Evolutionary conservation across 1,140 invertebrate species (phyloP), one percentile per base, ranked within the genome.

Genomic region (Oncopeltus fasciatus): DNA sequence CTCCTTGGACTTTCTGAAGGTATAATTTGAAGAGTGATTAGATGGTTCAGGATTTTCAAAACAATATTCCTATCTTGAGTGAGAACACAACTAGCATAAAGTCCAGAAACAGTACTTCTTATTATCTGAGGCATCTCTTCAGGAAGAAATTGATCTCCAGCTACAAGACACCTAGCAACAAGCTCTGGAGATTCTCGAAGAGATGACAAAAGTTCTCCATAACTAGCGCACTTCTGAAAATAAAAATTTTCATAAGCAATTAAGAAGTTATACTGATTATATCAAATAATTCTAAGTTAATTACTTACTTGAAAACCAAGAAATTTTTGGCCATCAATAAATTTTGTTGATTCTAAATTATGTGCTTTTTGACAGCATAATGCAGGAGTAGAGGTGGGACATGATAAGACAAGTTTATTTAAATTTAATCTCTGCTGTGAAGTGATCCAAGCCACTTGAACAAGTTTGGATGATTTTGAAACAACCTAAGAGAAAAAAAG

Each of bases 291-390:
- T n/a, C n/a, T n/a, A n/a, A n/a, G 16, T 14, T 2, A 16, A 38
- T 44, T 18, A 67, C 72, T 69, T 71, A 85, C 84, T 74, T 84
- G 82, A 71, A 88, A 90, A 68, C 85, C 84, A 58, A 95, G 74
- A 53, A 84, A 81, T 75, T 92, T 91, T 71, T 92, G 90, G 27
- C 85, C 88, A 73, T 96, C 90, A 38, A 93, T 76, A 74, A 97
- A 96, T 57, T 83, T 80, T 2, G 86, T 83, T 68, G 81, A 82
- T 67, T 92, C 86, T 24, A 95, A 77, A 46, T 80, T 74, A 72
- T 87, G 89, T 8, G 89, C 86, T 67, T 82, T 78, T 62, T 84
- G 82, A 71, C 87, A 90, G 69, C 85, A 90, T 31, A 80, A 77
- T 58, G 83, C 78, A 1, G 86, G 84, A 31, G 86, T 82, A 33